A percentile compares a stretch with the other conserved stretches of the same genome.
These are phyloP conservation scores for Tortrix viridana DNA, from an alignment of 2,888 invertebrate genomes.

Conservation along the genomic window DNA sequence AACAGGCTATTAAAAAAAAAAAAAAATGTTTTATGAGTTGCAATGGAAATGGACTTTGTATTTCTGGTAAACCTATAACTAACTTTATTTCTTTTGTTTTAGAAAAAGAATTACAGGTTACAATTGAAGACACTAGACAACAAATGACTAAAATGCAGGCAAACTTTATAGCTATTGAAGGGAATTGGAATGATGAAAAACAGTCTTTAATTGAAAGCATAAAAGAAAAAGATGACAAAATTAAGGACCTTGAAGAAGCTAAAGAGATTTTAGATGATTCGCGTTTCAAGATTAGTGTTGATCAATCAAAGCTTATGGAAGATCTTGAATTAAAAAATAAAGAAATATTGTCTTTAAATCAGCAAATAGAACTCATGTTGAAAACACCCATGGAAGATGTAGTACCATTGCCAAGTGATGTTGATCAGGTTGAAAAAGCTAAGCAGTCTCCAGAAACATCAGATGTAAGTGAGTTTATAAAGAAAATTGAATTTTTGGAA, in stretches of 20 bases:
- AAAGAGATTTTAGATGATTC: conserved; percentile 79
- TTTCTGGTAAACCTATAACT: too few relatives aligned
- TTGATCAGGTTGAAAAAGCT: conserved; percentile 83
- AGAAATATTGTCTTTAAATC: conserved; percentile 67
- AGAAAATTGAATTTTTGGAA: conserved; percentile 80
- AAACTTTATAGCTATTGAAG: conserved; percentile 88
- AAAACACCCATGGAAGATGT: conserved; percentile 41
- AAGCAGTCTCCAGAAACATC: conserved; percentile 73
- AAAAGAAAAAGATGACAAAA: conserved; percentile 82
- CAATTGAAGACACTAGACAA: conserved; percentile 91
- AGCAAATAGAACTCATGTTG: conserved; percentile 57
- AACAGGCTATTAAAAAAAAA: too few relatives aligned
- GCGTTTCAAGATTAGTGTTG: conserved; percentile 78
- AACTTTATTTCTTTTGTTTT: too few relatives aligned
- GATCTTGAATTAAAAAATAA: conserved; percentile 79
- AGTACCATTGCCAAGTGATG: conserved; percentile 56
- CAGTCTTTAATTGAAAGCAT: conserved; percentile 81
- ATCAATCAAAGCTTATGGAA: conserved; percentile 81
- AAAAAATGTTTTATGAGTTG: too few relatives aligned
- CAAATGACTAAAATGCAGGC: conserved; percentile 93
- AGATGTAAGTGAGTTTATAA: conserved; percentile 71
- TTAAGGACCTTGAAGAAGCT: conserved; percentile 82
- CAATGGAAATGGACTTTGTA: too few relatives aligned
- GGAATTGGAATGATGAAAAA: conserved; percentile 88
- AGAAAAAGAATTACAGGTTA: conserved; percentile 88